Evolutionary conservation across 2,888 invertebrate species (phyloP).

Genomic region (Leptinotarsa peninsularis): DNA sequence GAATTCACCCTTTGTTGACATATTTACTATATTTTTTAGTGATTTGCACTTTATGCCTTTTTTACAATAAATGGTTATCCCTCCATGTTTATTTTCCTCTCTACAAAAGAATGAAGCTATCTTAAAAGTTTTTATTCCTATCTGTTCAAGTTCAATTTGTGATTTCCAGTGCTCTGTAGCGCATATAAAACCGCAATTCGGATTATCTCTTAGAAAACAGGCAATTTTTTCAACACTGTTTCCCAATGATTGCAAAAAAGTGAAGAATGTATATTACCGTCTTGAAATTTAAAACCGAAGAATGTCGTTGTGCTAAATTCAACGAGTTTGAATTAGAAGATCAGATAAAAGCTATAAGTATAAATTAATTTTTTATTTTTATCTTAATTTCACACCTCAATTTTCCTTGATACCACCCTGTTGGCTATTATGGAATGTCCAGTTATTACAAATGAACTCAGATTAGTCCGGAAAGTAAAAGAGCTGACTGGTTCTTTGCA

Average conservation of each 20-base stretch:
- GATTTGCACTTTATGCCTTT: too few species aligned
- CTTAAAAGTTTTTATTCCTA: too few species aligned
- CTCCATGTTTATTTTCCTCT: too few species aligned
- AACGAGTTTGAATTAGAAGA: too few species aligned
- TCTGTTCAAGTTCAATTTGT: too few species aligned
- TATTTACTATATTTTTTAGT: too few species aligned
- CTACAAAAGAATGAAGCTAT: too few species aligned
- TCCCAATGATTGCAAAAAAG: not conserved
- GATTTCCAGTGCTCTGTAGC: slow-evolving; percentile 3
- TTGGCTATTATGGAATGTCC: not conserved
- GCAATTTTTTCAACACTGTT: not conserved
- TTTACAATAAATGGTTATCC: too few species aligned
- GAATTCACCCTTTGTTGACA: too few species aligned
- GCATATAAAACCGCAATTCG: not conserved
- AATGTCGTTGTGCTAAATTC: too few species aligned
- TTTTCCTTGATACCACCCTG: slow-evolving; percentile 1
- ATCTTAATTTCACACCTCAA: not conserved
- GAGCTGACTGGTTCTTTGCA: not conserved
- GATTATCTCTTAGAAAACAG: not conserved
- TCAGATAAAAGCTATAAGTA: too few species aligned
- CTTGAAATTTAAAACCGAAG: too few species aligned
- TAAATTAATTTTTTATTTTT: not conserved
- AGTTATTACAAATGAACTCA: slow-evolving; percentile 16
- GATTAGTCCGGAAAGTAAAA: not conserved
- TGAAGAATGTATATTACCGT: not conserved